Evolutionary conservation across 2,888 invertebrate genomes (phyloP).

Genomic region (Hyalella azteca): DNA sequence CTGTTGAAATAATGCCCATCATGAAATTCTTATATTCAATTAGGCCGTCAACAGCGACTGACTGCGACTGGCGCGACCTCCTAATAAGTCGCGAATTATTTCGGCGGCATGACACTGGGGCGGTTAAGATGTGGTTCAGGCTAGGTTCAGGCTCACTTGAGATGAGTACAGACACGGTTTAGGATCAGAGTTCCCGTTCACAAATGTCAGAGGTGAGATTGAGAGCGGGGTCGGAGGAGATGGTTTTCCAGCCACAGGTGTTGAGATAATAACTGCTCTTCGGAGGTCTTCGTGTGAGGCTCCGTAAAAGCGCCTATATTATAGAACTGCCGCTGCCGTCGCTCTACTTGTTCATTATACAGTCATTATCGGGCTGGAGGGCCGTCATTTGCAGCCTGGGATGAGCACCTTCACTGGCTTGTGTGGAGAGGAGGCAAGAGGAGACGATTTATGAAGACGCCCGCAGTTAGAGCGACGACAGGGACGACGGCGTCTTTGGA

Average conservation of each 20-base stretch:
- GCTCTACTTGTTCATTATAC: conserved; percentile 33
- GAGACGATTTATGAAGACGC: conserved; percentile 20
- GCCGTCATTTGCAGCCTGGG: conserved; percentile 21
- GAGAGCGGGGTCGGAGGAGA: conserved; percentile 3
- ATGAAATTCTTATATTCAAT: conserved; percentile 6
- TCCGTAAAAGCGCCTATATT: conserved; percentile 10
- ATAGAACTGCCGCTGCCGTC: conserved; percentile 25
- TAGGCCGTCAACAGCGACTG: not conserved
- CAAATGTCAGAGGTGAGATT: conserved; percentile 24
- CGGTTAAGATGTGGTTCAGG: not conserved
- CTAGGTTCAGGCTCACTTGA: not conserved
- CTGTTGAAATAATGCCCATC: not conserved
- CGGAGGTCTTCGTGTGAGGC: conserved; percentile 26
- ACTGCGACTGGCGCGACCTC: not conserved
- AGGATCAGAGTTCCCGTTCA: not conserved
- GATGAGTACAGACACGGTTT: not conserved
- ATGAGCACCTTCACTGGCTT: conserved; percentile 18
- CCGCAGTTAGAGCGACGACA: conserved; percentile 21
- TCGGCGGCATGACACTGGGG: not conserved
- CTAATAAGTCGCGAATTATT: not conserved
- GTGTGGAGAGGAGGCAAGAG: conserved; percentile 30
- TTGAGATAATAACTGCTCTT: conserved; percentile 13
- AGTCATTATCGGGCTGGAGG: conserved; percentile 34
- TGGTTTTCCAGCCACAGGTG: conserved; percentile 24
- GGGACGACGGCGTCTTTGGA: conserved; percentile 14